These are phyloP conservation scores for Plagodis pulveraria DNA, from an alignment of 2,888 invertebrate genomes.

Conservation along the genomic window DNA sequence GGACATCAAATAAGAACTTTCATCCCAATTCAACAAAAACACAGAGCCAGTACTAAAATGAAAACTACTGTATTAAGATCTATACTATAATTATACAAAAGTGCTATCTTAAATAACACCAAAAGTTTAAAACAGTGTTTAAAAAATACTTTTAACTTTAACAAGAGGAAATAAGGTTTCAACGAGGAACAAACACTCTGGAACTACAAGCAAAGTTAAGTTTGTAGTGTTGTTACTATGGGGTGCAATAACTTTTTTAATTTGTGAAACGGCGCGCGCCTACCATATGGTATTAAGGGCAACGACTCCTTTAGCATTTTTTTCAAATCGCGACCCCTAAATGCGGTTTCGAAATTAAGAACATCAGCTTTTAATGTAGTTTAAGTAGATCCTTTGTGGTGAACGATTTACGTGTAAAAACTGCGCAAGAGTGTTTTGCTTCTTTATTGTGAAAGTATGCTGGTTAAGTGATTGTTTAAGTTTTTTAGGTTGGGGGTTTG, in stretches of 20 bases:
- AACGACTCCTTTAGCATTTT: constrained; percentile 74
- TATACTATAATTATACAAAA: too few relatives aligned
- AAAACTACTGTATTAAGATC: too few relatives aligned
- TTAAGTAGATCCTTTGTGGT: constrained; percentile 64
- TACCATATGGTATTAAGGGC: constrained; percentile 76
- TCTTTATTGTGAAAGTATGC: constrained; percentile 16
- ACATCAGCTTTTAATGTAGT: constrained; percentile 61
- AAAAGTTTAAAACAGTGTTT: background rate
- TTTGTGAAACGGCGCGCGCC: constrained; percentile 53
- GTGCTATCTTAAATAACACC: too few relatives aligned
- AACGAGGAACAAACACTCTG: constrained; percentile 3
- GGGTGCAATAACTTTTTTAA: constrained; percentile 53
- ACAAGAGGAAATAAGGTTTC: constrained; percentile 4
- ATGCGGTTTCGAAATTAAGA: constrained; percentile 68
- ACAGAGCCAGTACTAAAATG: too few relatives aligned
- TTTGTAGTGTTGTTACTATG: constrained; percentile 49
- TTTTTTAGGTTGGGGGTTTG: constrained; percentile 2
- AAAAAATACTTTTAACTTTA: background rate
- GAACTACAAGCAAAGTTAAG: constrained; percentile 9
- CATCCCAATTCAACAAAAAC: too few relatives aligned
- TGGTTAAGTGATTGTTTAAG: background rate
- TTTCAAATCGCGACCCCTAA: constrained; percentile 78
- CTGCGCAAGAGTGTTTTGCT: constrained; percentile 29
- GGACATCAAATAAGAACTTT: too few relatives aligned
- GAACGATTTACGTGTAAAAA: constrained; percentile 40